These are phyloP conservation scores for Trichogramma pretiosum DNA, from an alignment of 1,140 invertebrate species.

Conservation along the genomic window DNA sequence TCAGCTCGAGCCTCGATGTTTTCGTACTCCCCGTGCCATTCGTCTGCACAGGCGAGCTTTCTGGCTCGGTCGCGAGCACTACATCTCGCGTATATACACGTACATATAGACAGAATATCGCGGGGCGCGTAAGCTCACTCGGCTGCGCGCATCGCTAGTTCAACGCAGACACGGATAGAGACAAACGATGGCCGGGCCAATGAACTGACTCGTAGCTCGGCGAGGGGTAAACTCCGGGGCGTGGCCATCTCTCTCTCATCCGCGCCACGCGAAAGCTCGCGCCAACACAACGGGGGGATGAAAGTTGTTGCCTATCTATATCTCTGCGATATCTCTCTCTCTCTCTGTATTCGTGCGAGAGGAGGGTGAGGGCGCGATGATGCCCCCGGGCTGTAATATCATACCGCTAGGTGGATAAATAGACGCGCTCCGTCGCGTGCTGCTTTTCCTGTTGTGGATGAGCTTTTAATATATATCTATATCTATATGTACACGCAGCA, in stretches of 20 bases:
- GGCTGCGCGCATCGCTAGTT: too few species aligned
- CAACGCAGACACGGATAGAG: too few species aligned
- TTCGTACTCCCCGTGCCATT: too few species aligned
- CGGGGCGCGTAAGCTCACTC: neutral
- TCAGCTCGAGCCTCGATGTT: conserved; percentile 1
- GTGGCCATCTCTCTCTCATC: conserved; percentile 5
- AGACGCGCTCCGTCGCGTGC: conserved; percentile 32
- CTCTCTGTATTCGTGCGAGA: neutral
- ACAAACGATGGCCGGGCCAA: conserved; percentile 31
- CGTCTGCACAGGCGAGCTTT: too few species aligned
- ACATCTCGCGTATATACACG: too few species aligned
- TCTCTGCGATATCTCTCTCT: neutral
- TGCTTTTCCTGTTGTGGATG: too few species aligned
- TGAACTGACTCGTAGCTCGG: conserved; percentile 31
- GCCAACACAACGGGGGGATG: too few species aligned
- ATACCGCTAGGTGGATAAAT: conserved; percentile 44
- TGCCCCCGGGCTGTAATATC: conserved; percentile 41
- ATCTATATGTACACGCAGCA: too few species aligned
- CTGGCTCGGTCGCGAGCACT: neutral
- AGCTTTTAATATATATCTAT: too few species aligned
- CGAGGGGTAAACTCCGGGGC: conserved; percentile 11
- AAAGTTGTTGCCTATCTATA: conserved; percentile 8
- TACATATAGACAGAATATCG: too few species aligned
- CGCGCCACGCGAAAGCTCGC: too few species aligned
- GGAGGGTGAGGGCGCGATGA: conserved; percentile 19